Conservation (phyloP, 2,888 invertebrate species). For the Eretmocerus hayati region DNA sequence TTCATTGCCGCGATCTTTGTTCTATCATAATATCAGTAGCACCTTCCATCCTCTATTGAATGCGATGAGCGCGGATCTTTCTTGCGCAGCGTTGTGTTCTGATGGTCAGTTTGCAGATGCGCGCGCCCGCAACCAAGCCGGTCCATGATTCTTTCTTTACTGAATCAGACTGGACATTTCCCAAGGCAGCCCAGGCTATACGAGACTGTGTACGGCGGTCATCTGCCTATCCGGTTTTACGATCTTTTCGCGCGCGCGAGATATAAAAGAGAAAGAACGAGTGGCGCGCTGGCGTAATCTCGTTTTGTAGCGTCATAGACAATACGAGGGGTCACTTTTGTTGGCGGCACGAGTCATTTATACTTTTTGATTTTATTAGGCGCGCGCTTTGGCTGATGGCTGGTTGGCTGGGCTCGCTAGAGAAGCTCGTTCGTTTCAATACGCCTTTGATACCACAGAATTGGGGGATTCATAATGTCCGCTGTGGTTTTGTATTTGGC, state of each 20-base stretch:
- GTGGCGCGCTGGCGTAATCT: not conserved
- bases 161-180: not conserved
- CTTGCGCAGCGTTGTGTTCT: not conserved
- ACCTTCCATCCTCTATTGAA: constrained; percentile 2
- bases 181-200: not conserved
- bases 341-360: constrained; percentile 15
- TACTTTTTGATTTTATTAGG: constrained; percentile 5
- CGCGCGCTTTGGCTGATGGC: not conserved
- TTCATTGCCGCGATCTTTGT: constrained; percentile 3
- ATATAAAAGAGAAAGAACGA: not conserved
- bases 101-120: constrained; percentile 3
- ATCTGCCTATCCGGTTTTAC: constrained; percentile 15
- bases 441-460: too few relatives aligned
- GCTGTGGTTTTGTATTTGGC: constrained; percentile 7
- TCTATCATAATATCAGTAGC: constrained; percentile 3
- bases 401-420: not conserved
- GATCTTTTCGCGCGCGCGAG: not conserved
- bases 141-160: too few relatives aligned
- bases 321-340: constrained; percentile 9
- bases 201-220: constrained; percentile 1
- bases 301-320: not conserved
- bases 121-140: not conserved
- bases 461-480: not conserved
- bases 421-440: not conserved
- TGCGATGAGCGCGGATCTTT: not conserved